phyloP scores from a whole-genome alignment of 2,113 vertebrate species.

The Nycticryphes semicollaris region DNA sequence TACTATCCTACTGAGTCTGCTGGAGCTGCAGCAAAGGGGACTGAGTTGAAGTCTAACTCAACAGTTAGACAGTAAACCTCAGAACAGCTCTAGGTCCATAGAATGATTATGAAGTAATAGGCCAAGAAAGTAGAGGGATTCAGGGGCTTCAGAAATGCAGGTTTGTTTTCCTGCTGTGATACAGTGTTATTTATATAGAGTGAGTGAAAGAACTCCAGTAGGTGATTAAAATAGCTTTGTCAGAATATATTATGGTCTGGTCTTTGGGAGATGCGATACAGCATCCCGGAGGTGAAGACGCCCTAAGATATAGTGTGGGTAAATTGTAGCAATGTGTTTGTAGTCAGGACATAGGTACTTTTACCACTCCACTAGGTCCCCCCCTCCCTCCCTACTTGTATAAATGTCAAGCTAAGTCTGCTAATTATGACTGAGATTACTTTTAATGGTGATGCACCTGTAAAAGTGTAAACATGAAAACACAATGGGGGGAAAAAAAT shows the following conservation, averaged over 20 bases:
- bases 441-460: not conserved
- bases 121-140: not conserved
- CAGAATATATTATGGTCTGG: not conserved
- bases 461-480: not conserved
- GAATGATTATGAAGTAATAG: not conserved
- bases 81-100: not conserved
- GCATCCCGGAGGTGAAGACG: not conserved
- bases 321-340: accelerated
- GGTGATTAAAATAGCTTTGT: not conserved
- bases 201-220: not conserved
- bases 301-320: not conserved
- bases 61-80: not conserved
- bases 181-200: not conserved
- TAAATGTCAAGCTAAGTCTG: not conserved
- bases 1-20: not conserved
- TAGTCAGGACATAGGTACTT: not conserved
- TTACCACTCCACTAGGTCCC: not conserved
- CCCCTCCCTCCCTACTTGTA: not conserved
- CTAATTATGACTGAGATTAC: not conserved
- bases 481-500: not conserved
- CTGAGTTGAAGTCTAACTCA: not conserved
- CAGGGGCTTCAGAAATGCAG: not conserved
- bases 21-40: not conserved
- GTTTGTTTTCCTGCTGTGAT: not conserved
- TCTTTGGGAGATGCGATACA: not conserved